These are phyloP conservation scores for Leptestheria dahalacensis DNA, from an alignment of 1,140 invertebrate species.

Conservation along the genomic window DNA sequence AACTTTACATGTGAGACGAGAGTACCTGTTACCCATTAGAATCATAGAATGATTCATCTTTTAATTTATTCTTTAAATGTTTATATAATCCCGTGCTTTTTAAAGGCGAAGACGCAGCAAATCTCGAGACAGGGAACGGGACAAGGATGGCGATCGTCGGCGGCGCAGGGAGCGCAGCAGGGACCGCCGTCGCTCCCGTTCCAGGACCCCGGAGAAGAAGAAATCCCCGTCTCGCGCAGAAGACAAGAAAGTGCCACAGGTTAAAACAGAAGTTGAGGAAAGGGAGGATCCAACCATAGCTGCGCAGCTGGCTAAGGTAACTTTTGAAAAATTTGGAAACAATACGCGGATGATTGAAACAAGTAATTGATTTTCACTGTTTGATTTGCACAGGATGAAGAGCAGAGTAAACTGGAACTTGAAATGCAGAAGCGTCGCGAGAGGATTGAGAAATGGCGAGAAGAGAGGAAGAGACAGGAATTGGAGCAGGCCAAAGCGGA, in stretches of 20 bases:
- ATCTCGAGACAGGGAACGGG: slow-evolving; percentile 2
- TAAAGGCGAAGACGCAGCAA: background rate
- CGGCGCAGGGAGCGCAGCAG: background rate
- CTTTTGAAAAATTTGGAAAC: no score
- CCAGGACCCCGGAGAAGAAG: background rate
- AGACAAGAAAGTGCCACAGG: background rate
- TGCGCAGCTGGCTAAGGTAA: background rate
- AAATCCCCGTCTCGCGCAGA: background rate
- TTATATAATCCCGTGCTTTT: background rate
- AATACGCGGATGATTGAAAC: no score
- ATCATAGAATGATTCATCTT: no score
- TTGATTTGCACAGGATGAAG: slow-evolving; percentile 31
- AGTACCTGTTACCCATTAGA: no score
- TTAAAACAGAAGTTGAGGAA: slow-evolving; percentile 2
- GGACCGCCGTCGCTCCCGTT: background rate
- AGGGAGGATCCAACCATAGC: background rate
- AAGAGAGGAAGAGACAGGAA: slow-evolving; percentile 72
- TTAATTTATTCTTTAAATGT: background rate
- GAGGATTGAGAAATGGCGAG: slow-evolving; percentile 80
- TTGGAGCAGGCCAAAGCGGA: slow-evolving; percentile 60
- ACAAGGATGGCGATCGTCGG: background rate
- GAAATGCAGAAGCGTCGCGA: slow-evolving; percentile 95
- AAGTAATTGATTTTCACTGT: background rate
- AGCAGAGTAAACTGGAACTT: slow-evolving; percentile 70
- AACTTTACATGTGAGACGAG: no score